Evolutionary conservation across 2,888 invertebrate genomes (phyloP).

Genomic region (Hypomecis punctinalis): DNA sequence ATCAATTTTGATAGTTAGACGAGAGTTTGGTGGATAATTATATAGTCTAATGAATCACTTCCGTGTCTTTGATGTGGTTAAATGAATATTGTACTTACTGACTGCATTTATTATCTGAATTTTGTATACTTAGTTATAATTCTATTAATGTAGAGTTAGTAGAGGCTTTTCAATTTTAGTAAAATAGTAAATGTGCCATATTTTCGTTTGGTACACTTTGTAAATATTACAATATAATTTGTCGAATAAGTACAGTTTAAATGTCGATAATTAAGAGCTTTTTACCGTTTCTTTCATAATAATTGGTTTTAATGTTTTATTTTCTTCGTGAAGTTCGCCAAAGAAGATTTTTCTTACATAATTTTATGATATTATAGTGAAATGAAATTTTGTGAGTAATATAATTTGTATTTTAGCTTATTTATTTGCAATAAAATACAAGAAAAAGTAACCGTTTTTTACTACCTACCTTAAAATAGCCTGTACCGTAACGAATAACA

Average conservation of each 20-base stretch:
- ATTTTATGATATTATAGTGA: constrained; percentile 45
- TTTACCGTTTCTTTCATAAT: constrained; percentile 28
- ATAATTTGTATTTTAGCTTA: constrained; percentile 68
- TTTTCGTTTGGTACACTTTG: constrained; percentile 42
- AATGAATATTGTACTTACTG: constrained; percentile 39
- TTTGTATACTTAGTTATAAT: constrained; percentile 37
- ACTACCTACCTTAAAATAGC: constrained; percentile 10
- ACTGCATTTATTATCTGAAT: constrained; percentile 51
- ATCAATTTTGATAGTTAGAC: neutral
- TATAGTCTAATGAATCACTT: too few species aligned
- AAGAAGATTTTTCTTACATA: constrained; percentile 53
- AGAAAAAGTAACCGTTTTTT: constrained; percentile 33
- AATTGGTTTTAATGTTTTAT: constrained; percentile 36
- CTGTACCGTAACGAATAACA: too few species aligned
- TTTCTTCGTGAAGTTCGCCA: constrained; percentile 46
- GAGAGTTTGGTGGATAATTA: neutral
- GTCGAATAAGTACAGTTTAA: constrained; percentile 34
- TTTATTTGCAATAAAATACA: constrained; percentile 76
- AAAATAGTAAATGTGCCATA: constrained; percentile 44
- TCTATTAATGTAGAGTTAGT: constrained; percentile 19
- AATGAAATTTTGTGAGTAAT: constrained; percentile 59
- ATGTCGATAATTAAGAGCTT: constrained; percentile 32
- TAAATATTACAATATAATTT: constrained; percentile 44
- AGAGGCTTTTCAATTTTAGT: constrained; percentile 38
- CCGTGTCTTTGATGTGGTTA: constrained; percentile 10